Percentiles rank a stretch among this genome's conserved stretches.
Conservation (phyloP, 2,888 invertebrate species). For the Morpho deidamia region DNA sequence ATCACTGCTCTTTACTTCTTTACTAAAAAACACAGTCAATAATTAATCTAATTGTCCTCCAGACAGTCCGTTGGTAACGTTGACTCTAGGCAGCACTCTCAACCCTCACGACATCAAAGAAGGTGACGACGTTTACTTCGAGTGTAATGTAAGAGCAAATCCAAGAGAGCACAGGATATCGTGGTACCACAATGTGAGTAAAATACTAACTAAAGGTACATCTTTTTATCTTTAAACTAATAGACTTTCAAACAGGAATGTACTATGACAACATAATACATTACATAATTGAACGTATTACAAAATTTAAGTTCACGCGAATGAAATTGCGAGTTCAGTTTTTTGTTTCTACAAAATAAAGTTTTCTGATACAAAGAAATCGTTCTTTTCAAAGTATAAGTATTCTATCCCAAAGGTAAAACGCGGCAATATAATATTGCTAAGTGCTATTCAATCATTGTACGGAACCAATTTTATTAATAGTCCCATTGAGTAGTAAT, state of each 20-base stretch:
- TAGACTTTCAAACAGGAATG: too few species aligned
- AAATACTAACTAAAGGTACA: too few species aligned
- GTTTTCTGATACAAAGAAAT: not conserved
- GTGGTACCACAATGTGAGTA: constrained; percentile 93
- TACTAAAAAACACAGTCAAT: too few species aligned
- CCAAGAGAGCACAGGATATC: constrained; percentile 91
- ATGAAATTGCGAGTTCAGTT: too few species aligned
- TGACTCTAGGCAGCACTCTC: constrained; percentile 90
- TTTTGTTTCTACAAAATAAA: too few species aligned
- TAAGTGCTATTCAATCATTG: constrained; percentile 11
- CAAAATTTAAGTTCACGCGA: too few species aligned
- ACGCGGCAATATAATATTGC: constrained; percentile 7
- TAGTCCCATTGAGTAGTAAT: constrained; percentile 1
- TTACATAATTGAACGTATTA: too few species aligned
- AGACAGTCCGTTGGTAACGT: constrained; percentile 68
- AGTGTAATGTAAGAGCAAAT: constrained; percentile 89
- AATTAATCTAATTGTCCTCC: constrained; percentile 14
- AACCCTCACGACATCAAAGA: constrained; percentile 90
- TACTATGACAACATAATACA: too few species aligned
- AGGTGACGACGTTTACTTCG: constrained; percentile 13
- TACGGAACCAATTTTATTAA: constrained; percentile 6
- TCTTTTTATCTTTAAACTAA: too few species aligned
- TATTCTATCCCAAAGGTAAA: not conserved
- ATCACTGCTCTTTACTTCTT: too few species aligned
- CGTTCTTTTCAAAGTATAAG: not conserved